These are phyloP conservation scores for Cataglyphis albicans DNA, from an alignment of 2,888 invertebrate species.

Conservation along the genomic window DNA sequence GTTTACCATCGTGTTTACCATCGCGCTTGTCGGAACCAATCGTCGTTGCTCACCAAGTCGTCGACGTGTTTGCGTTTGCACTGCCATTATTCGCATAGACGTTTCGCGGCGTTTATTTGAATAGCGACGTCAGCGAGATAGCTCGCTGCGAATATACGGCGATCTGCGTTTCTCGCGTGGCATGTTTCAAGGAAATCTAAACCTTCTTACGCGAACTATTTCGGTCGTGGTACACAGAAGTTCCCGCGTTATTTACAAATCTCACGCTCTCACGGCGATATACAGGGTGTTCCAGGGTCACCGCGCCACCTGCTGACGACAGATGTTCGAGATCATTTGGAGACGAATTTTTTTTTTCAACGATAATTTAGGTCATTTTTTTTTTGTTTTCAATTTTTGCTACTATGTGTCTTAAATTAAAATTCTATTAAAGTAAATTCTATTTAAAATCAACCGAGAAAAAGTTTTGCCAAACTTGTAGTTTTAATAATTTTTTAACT, in stretches of 20 bases:
- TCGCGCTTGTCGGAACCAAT: slow-evolving; percentile 36
- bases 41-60: slow-evolving; percentile 26
- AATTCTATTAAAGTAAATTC: not conserved
- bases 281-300: slow-evolving; percentile 2
- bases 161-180: slow-evolving; percentile 38
- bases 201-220: slow-evolving; percentile 46
- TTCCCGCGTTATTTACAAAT: slow-evolving; percentile 49
- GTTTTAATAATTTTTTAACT: not conserved
- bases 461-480: not conserved
- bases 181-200: slow-evolving; percentile 49
- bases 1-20: not conserved
- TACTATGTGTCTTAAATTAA: not conserved
- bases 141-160: slow-evolving; percentile 10
- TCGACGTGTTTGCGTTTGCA: slow-evolving; percentile 35
- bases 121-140: slow-evolving; percentile 50
- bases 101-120: slow-evolving; percentile 44
- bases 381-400: not conserved
- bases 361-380: not conserved
- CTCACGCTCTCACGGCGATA: slow-evolving; percentile 24
- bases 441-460: not conserved
- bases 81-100: slow-evolving; percentile 50
- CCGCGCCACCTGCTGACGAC: not conserved
- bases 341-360: not conserved
- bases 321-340: not conserved
- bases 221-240: slow-evolving; percentile 30